Percentiles rank a stretch among this genome's conserved stretches.
Conservation (phyloP, 2,888 invertebrate genomes). For the Helobdella robusta region DNA sequence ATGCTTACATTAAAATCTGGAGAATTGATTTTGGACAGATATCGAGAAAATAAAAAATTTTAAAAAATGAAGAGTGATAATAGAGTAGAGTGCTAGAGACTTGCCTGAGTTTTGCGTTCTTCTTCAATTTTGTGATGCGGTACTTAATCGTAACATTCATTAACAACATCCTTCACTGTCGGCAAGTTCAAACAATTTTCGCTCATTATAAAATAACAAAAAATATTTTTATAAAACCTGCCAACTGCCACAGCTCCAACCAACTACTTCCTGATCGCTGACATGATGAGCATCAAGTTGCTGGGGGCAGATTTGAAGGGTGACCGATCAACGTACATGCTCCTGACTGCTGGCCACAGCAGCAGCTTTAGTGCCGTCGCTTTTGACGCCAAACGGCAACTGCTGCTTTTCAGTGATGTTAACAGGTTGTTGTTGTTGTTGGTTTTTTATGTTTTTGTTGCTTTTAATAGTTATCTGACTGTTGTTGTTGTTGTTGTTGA, state of each 20-base stretch:
- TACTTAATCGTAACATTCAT: too few relatives aligned
- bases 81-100: too few relatives aligned
- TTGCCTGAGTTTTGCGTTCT: too few relatives aligned
- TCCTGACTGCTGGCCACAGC: conserved; percentile 18
- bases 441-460: background rate
- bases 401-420: conserved; percentile 25
- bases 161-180: too few relatives aligned
- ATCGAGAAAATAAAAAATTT: too few relatives aligned
- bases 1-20: too few relatives aligned
- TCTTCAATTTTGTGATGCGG: too few relatives aligned
- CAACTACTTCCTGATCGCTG: conserved; percentile 26
- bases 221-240: too few relatives aligned
- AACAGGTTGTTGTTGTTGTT: conserved; percentile 18
- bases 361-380: conserved; percentile 25
- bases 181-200: too few relatives aligned
- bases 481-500: background rate
- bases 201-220: too few relatives aligned
- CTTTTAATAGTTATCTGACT: conserved; percentile 22
- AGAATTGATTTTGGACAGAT: too few relatives aligned
- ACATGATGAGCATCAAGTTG: conserved; percentile 27
- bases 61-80: too few relatives aligned
- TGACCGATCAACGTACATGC: conserved; percentile 12
- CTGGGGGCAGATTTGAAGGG: background rate
- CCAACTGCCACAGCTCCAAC: conserved; percentile 16
- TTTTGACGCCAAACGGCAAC: background rate